Conservation (phyloP, 2,113 vertebrate genomes). For the Grus americana region DNA sequence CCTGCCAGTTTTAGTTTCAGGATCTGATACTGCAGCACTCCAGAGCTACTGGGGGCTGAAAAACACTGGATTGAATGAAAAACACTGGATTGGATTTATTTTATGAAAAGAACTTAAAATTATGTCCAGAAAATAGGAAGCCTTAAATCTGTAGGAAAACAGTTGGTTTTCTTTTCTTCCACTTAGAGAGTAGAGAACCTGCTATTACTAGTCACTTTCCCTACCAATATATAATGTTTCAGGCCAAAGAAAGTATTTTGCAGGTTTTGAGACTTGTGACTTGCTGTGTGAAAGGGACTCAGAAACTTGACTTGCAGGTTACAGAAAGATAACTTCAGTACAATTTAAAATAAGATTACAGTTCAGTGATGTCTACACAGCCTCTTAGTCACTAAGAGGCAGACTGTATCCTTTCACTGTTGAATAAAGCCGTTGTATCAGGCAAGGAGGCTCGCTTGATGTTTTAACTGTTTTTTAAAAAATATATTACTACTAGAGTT, state of each 20-base stretch:
- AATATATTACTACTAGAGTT: neutral
- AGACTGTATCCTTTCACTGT: neutral
- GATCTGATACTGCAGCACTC: neutral
- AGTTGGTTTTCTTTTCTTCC: too few relatives aligned
- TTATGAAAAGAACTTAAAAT: neutral
- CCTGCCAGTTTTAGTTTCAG: neutral
- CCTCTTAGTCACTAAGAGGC: neutral
- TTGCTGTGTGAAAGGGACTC: neutral
- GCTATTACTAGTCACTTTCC: neutral
- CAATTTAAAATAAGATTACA: neutral
- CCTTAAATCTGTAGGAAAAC: neutral
- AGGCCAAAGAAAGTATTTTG: neutral
- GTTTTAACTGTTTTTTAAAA: neutral
- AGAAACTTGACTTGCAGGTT: neutral
- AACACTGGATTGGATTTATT: neutral
- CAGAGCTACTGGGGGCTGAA: neutral
- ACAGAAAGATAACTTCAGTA: neutral
- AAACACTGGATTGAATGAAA: neutral
- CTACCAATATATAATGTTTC: neutral
- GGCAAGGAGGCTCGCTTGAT: neutral
- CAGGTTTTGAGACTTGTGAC: neutral
- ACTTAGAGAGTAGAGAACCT: neutral
- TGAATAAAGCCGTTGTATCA: neutral
- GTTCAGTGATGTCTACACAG: neutral
- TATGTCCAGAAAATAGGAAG: neutral